Percentiles rank a stretch among this genome's conserved stretches.
phyloP scores from a whole-genome alignment of 2,888 invertebrate species.

The Patella ulyssiponensis region DNA sequence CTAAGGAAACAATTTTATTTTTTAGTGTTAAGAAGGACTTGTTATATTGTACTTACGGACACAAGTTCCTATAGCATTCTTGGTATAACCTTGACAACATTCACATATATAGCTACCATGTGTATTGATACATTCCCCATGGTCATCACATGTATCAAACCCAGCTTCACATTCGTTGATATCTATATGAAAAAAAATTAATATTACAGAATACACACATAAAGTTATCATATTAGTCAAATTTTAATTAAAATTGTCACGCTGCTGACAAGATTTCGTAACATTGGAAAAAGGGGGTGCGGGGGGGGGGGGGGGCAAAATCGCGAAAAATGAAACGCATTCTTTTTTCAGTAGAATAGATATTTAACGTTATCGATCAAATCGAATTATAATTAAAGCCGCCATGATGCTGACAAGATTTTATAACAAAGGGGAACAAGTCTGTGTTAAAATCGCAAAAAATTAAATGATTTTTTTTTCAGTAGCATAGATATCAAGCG shows the following conservation, averaged over 20 bases:
- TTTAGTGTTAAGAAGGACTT: too few relatives aligned
- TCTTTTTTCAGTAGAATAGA: too few relatives aligned
- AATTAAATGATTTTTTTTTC: too few relatives aligned
- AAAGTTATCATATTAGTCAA: not conserved
- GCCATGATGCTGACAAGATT: too few relatives aligned
- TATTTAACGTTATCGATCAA: too few relatives aligned
- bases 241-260: not conserved
- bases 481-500: too few relatives aligned
- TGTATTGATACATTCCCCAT: conserved; percentile 56
- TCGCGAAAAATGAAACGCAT: not conserved
- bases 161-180: conserved; percentile 52
- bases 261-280: not conserved
- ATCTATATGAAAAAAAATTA: conserved; percentile 43
- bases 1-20: too few relatives aligned
- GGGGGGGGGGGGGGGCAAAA: too few relatives aligned
- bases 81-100: conserved; percentile 54
- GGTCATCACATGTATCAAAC: conserved; percentile 43
- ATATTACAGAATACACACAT: not conserved
- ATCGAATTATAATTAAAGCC: too few relatives aligned
- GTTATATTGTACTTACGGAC: conserved; percentile 2
- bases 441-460: too few relatives aligned
- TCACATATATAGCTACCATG: conserved; percentile 54
- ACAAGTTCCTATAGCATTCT: conserved; percentile 35
- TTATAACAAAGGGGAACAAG: too few relatives aligned
- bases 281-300: not conserved